phyloP scores from a whole-genome alignment of 2,888 invertebrate species.

The Boloria euphrosyne region DNA sequence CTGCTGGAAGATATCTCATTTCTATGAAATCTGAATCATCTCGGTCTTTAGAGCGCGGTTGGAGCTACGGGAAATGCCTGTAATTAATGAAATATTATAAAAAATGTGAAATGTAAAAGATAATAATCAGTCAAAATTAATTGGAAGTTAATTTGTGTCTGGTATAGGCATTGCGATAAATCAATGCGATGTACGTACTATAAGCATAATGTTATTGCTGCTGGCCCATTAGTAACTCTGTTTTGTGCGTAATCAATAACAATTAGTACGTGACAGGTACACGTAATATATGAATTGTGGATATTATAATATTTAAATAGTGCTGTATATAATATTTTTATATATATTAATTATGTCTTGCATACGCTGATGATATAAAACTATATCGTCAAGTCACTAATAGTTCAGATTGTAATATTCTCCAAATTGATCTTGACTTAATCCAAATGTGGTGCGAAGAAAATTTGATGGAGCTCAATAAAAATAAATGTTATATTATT shows the following conservation, averaged over 20 bases:
- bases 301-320: constrained; percentile 1
- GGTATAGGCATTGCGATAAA: constrained; percentile 17
- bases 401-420: no score
- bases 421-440: no score
- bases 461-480: no score
- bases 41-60: no score
- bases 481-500: no score
- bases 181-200: constrained; percentile 23
- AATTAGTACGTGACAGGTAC: constrained; percentile 27
- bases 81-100: not conserved
- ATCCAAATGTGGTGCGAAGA: no score
- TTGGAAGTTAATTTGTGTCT: constrained; percentile 22
- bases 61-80: no score
- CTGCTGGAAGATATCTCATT: no score
- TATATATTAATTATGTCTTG: no score
- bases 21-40: no score
- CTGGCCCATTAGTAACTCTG: constrained; percentile 25
- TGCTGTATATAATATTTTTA: constrained; percentile 5
- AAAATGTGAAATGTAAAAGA: not conserved
- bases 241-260: constrained; percentile 31
- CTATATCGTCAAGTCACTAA: no score
- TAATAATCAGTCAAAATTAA: constrained; percentile 5
- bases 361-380: no score
- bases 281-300: constrained; percentile 2
- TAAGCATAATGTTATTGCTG: constrained; percentile 27